Evolutionary conservation across 2,113 vertebrate genomes (phyloP), one percentile per base, ranked within the genome.

Genomic region (Bostrychus sinensis): DNA sequence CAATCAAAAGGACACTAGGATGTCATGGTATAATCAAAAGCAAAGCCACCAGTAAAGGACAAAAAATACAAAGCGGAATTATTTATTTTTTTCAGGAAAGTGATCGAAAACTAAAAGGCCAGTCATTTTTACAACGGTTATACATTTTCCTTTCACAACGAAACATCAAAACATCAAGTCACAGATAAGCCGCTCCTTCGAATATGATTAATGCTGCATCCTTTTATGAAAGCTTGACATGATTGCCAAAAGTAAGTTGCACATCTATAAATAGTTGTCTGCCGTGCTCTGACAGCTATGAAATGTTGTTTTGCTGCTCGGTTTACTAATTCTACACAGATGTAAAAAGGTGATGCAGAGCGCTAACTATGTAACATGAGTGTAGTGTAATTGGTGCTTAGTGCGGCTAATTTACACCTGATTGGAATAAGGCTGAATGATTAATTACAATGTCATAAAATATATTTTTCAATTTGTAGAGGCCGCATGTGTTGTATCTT

Each of bases 261-360:
- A 53, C 66, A 8, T 39, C 46, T 62, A 54, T 75, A 43, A 62
- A 72, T 59, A 66, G 48, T 62, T 56, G 25, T 34, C 57, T 14
- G 4, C 56, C 23, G 16, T n/a, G 58, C 12, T 51, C 57, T 62
- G 65, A 54, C 56, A 46, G 51, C 55, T 60, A 53, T 56, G 42
- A 72, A 62, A 66, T 28, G 16, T 11, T 43, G 2, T 56, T 67
- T 63, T 54, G 11, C 22, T 65, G 7, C 12, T 55, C 58, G 10
- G 39, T 59, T 69, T 56, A 30, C 38, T 55, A 10, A 58, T 70
- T 78, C 56, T 25, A 54, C 26, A 41, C 22, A 30, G 17, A 16
- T 34, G 3, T 19, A 9, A 2, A 43, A 13, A 59, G 8, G 19
- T 16, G 36, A 60, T n/a, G n/a, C n/a, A n/a, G 25, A 5, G 37